Base-by-base conservation (phyloP, 2,797 vertebrate genomes). In the Gallinago stenura region DNA sequence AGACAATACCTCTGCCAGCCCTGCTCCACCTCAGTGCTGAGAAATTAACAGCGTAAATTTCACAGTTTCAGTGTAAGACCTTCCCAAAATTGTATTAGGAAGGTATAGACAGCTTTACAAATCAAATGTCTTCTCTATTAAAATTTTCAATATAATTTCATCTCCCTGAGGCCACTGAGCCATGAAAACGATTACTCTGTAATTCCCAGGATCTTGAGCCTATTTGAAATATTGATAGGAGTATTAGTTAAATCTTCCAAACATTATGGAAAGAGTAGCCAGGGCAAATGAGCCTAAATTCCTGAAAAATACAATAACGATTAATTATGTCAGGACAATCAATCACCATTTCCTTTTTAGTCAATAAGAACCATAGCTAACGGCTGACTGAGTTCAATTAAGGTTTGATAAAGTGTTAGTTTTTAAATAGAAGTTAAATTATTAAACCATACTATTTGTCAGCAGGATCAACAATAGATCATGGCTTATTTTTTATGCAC, bases 381-480 rank as follows among this genome's bases (percentile, higher is more conserved):
- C 22, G n/a, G 70, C 72, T 90, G 84, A 94, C 94, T 89, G 86
- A 90, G 28, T 31, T 91, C 91, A 91, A 30, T 92, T 92, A 92
- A 92, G 15, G 69, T 73, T 89, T 90, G 72, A 90, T 86, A 33
- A 94, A 87, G 56, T 18, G 6, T 21, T 70, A n/a, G 72, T 72
- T 95, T 95, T 96, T 75, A 92, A 88, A 70, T 43, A 61, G 51
- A 94, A 92, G 56, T 86, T 78, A 83, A 93, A 87, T 95, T 91
- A 90, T 87, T 91, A 90, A 88, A 50, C n/a, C 37, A 7, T 43
- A 72, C 80, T 1, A 6, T 81, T 90, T 93, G n/a, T 64, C 90
- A 84, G 48, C 61, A 89, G 65, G 58, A 81, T 71, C 35, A 83
- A 65, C 54, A 75, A 39, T 39, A 75, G 10, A 51, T 48, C 14